phyloP scores from a whole-genome alignment of 2,797 vertebrate species.

The Macroramphosus scolopax region DNA sequence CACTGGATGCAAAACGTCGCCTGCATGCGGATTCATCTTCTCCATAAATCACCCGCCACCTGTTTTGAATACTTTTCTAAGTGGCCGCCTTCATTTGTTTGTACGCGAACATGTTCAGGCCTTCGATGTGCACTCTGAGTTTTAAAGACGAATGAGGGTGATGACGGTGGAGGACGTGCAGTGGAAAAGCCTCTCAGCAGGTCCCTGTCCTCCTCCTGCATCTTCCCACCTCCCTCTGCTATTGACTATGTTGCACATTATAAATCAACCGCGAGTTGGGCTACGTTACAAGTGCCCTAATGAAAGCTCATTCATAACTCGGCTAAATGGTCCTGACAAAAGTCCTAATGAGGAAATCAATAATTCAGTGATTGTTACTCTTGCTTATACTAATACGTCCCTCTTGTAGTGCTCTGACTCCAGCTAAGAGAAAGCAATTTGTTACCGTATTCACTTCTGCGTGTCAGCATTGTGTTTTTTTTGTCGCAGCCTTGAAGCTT shows the following conservation, averaged over 20 bases:
- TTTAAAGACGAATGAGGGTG: conserved; percentile 18
- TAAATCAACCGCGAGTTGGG: conserved; percentile 87
- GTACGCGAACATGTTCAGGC: conserved; percentile 43
- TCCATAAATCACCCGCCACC: conserved; percentile 13
- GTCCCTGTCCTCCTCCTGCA: conserved; percentile 46
- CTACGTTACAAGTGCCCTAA: conserved; percentile 86
- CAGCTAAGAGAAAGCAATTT: conserved; percentile 65
- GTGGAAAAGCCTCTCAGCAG: conserved; percentile 28
- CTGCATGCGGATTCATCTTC: conserved; percentile 11
- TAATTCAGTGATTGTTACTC: conserved; percentile 92
- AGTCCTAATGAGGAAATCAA: conserved; percentile 90
- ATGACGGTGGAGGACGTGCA: conserved; percentile 37
- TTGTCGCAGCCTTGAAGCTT: conserved; percentile 24
- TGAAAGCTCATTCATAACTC: conserved; percentile 93
- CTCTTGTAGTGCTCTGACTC: conserved; percentile 68
- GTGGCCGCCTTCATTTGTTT: conserved; percentile 57
- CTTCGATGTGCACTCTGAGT: conserved; percentile 1
- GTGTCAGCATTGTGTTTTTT: conserved; percentile 70
- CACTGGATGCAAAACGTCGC: conserved; percentile 2
- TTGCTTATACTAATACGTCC: conserved; percentile 86
- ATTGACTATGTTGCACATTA: conserved; percentile 88
- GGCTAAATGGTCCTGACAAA: conserved; percentile 96
- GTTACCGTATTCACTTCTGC: conserved; percentile 69
- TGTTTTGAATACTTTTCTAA: conserved; percentile 58
- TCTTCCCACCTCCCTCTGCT: conserved; percentile 48